Base-by-base conservation (phyloP, 2,888 invertebrate species). In the Norana najaformis region DNA sequence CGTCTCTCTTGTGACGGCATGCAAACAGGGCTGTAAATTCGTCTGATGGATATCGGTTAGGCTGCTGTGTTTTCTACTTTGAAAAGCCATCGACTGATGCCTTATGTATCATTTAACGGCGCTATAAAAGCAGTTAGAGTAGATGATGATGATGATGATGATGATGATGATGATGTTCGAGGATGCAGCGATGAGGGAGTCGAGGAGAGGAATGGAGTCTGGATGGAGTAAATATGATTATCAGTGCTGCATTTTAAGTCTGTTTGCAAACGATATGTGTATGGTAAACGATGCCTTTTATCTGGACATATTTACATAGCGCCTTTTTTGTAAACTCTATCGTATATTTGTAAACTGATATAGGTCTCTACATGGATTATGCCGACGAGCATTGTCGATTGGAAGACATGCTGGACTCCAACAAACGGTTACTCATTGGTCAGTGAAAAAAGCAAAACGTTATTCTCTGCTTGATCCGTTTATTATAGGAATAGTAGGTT, bases 301-400 rank as follows among this genome's bases (percentile, higher is more conserved):
- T 53, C 23, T 53, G 23, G 30, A 53, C 30, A 47, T 53, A 13
- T 30, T 30, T 53, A 23, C 5, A 30, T 53, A 5, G 23, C 30
- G 2, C 53, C 53, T 53, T 53, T n/a, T n/a, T n/a, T 23, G 4
- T 30, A 53, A 13, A 23, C 30, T 30, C 3, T 41, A 18, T 5
- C 53, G 23, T 53, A 11, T 30, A 23, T 53, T 30, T 23, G 11
- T 53, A 3, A 53, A 30, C 2, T 16, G 5, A 6, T 36, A 23
- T 36, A 85, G 85, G 85, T 85, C 85, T 85, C n/a, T 85, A 85
- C 85, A 85, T 85, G 85, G 85, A 85, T 37, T 85, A 85, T 36
- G 35, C 85, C 3, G 85, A 85, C 85, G 36, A 85, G 35, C 85
- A 36, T 18, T 85, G 85, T 85, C 85, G 85, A 36, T 34, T 85